phyloP scores from a whole-genome alignment of 2,797 vertebrate genomes.

The Pyrocephalus nanus region DNA sequence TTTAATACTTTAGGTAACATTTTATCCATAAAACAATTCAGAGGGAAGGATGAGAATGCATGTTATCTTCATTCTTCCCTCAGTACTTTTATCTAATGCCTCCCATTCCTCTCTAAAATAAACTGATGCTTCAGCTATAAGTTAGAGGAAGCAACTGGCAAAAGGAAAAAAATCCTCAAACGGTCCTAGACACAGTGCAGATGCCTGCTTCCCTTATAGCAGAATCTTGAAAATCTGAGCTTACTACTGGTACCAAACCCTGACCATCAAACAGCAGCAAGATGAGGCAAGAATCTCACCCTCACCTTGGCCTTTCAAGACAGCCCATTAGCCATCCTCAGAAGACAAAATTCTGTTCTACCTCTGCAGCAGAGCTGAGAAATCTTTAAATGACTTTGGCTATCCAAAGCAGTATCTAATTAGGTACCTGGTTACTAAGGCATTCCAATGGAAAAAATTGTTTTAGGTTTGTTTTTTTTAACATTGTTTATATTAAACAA shows the following conservation, averaged over 20 bases:
- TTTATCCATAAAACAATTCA: neutral
- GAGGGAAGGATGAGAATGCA: neutral
- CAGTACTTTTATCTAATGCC: neutral
- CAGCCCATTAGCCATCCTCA: neutral
- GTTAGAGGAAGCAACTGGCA: neutral
- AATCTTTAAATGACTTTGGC: neutral
- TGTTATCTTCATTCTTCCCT: neutral
- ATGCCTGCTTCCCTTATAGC: neutral
- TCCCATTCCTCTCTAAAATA: neutral
- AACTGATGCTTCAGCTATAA: neutral
- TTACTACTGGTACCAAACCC: neutral
- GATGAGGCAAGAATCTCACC: neutral
- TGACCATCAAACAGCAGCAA: neutral
- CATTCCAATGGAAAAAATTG: neutral
- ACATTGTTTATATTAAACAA: neutral
- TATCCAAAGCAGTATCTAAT: neutral
- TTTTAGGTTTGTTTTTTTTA: neutral
- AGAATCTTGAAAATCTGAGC: neutral
- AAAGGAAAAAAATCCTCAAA: neutral
- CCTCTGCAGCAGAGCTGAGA: neutral
- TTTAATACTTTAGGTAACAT: neutral
- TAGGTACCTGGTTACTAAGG: neutral
- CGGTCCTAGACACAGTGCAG: neutral
- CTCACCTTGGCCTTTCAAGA: neutral
- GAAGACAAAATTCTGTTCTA: neutral